Percentiles rank a stretch among this genome's conserved stretches.
Conservation (phyloP, 1,140 invertebrate genomes). For the Riptortus pedestris region DNA sequence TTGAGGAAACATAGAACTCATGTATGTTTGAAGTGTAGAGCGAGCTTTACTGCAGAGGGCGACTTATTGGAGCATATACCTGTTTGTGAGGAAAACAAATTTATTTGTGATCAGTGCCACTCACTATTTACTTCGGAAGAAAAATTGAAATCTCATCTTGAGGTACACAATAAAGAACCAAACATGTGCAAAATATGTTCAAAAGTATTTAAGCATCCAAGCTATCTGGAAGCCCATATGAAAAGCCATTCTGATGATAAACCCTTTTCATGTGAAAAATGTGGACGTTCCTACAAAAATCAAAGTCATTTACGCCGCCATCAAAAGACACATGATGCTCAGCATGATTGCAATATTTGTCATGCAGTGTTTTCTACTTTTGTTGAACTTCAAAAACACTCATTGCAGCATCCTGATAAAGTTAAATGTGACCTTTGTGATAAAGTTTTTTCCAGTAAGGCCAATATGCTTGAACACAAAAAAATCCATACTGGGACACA, state of each 20-base stretch:
- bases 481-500: not conserved
- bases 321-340: not conserved
- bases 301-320: not conserved
- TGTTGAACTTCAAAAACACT: not conserved
- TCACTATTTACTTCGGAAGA: not conserved
- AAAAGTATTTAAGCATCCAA: not conserved
- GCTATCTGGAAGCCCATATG: not conserved
- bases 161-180: not conserved
- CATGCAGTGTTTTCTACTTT: not conserved
- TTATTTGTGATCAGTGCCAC: not conserved
- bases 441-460: not conserved
- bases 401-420: not conserved
- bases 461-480: not conserved
- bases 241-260: slow-evolving; percentile 1
- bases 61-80: not conserved
- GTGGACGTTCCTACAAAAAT: not conserved
- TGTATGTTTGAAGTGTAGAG: not conserved
- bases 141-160: not conserved
- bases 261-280: not conserved
- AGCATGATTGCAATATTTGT: not conserved
- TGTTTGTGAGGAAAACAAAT: not conserved
- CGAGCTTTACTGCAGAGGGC: not conserved
- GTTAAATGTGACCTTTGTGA: not conserved
- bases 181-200: not conserved
- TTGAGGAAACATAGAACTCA: slow-evolving; percentile 1